Base-by-base conservation (phyloP, 92 coral and sea anemone species). In the Actinostola sp. region DNA sequence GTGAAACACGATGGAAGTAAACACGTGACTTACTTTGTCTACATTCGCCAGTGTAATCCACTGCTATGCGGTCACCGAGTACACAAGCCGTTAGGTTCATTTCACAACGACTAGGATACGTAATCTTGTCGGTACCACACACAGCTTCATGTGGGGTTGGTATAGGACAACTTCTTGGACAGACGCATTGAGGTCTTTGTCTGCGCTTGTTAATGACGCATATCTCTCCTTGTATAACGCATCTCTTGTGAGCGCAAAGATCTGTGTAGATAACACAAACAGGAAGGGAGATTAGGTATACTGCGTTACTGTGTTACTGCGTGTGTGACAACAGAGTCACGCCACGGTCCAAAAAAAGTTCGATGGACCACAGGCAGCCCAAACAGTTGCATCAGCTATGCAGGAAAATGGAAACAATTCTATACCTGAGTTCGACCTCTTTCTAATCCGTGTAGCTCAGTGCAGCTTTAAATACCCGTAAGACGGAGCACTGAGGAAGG, bases 61-160 rank as follows among this genome's bases (percentile, higher is more conserved):
- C 83, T 42, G 29, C 63, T 46, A 93, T 89, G 56, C 49, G 24
- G 30, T 71, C 58, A 19, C 94, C 89, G 0, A 91, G 81, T 0
- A 69, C 93, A 77, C 98, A 94, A 7, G 98, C 91, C 0, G 94
- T 94, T 82, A 88, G 57, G 71, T 94, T 77, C 88, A 94, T 83
- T 39, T 85, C 85, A 58, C 98, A 94, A 46, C 72, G 72, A 64
- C 84, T 91, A 2, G 23, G 64, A 46, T 94, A 91, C 14, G 93
- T 67, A 20, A 91, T 71, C 20, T 84, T 89, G 54, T 94, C 98
- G 8, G 89, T 61, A 20, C 98, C 98, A 66, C 98, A 94, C 16
- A 91, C 97, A 15, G 62, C 33, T 17, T 70, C 81, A 16, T 59
- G 38, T 8, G 23, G 3, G 2, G 13, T 24, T 12, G 91, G 70